Conservation (phyloP, 2,888 invertebrate genomes). For the Palloptera scutellata region DNA sequence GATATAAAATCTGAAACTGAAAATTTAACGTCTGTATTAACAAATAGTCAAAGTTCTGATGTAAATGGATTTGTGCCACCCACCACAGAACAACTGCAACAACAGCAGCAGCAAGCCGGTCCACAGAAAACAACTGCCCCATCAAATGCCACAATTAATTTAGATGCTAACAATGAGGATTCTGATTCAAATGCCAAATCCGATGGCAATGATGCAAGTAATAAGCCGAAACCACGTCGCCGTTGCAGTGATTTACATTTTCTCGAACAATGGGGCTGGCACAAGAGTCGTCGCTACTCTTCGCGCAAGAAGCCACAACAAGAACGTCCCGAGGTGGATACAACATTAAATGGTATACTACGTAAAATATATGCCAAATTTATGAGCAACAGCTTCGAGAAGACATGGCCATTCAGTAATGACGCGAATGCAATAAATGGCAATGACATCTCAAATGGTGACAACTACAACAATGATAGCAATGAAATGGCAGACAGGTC, state of each 20-base stretch:
- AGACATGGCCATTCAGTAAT: constrained; percentile 46
- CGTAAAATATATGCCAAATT: constrained; percentile 49
- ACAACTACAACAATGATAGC: constrained; percentile 2
- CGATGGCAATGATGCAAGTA: constrained; percentile 50
- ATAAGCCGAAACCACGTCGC: constrained; percentile 66
- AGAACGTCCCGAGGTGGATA: constrained; percentile 51
- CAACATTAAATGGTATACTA: constrained; percentile 52
- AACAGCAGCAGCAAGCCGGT: not conserved
- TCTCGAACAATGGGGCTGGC: constrained; percentile 82
- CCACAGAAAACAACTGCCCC: no score
- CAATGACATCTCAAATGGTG: not conserved
- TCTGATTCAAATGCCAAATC: constrained; percentile 46
- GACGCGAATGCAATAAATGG: not conserved
- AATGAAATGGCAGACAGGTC: not conserved
- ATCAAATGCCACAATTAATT: constrained; percentile 1
- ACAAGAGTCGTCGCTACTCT: constrained; percentile 60
- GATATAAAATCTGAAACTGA: no score
- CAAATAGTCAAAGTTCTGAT: not conserved
- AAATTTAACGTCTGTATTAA: not conserved
- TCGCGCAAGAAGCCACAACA: constrained; percentile 53
- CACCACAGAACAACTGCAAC: not conserved
- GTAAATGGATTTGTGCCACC: not conserved
- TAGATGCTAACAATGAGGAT: constrained; percentile 42
- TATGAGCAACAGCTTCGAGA: constrained; percentile 38
- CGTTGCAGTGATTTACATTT: constrained; percentile 77